Percentiles rank a stretch among this genome's conserved stretches.
These are phyloP conservation scores for Laothoe populi DNA, from an alignment of 2,888 invertebrate species.

Conservation along the genomic window DNA sequence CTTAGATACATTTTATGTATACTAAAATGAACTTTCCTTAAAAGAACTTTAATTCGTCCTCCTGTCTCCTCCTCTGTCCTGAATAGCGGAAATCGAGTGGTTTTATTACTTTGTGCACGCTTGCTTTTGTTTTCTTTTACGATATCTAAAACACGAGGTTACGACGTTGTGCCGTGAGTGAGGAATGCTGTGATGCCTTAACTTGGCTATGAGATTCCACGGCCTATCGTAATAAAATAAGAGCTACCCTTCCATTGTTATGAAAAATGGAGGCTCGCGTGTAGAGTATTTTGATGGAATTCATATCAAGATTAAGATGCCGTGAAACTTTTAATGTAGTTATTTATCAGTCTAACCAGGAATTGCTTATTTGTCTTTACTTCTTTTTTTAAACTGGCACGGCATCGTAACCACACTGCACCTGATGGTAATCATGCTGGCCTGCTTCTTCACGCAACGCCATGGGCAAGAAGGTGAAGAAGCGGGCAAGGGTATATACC, in stretches of 20 bases:
- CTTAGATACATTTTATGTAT: constrained; percentile 68
- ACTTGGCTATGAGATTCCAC: constrained; percentile 51
- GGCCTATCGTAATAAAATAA: constrained; percentile 44
- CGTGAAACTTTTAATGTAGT: neutral
- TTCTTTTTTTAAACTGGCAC: no score
- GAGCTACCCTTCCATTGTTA: constrained; percentile 30
- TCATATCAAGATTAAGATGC: constrained; percentile 12
- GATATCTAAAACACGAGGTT: constrained; percentile 67
- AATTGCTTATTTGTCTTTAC: neutral
- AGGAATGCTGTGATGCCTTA: constrained; percentile 57
- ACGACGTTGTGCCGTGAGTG: constrained; percentile 64
- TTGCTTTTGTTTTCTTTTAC: constrained; percentile 72
- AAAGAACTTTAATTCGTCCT: constrained; percentile 78
- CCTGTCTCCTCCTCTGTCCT: constrained; percentile 65
- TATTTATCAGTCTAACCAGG: neutral
- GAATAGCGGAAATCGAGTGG: constrained; percentile 72
- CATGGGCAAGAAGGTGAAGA: no score
- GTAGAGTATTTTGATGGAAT: constrained; percentile 25
- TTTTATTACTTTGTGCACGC: constrained; percentile 72
- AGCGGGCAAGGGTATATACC: no score
- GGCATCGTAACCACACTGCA: no score
- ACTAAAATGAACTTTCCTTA: constrained; percentile 67
- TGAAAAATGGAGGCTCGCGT: constrained; percentile 27
- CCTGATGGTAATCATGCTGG: no score
- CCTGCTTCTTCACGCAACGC: no score